These are phyloP conservation scores for Caerostris darwini DNA, from an alignment of 1,140 invertebrate genomes.

Conservation along the genomic window DNA sequence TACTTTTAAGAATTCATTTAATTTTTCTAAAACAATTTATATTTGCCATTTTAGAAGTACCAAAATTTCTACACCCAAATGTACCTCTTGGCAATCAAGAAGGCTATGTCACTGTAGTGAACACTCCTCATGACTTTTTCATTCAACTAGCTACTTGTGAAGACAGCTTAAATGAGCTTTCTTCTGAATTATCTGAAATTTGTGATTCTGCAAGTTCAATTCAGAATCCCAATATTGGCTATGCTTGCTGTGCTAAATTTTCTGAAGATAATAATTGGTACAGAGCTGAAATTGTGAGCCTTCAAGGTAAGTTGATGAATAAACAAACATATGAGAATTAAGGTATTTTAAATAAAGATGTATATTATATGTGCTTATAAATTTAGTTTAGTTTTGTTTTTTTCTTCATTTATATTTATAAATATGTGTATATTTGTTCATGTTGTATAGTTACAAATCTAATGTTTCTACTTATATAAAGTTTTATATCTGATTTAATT, in stretches of 20 bases:
- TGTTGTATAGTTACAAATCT: too few species aligned
- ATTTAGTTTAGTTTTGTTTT: too few species aligned
- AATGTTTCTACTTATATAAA: too few species aligned
- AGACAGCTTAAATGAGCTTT: conserved; percentile 43
- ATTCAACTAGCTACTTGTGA: conserved; percentile 53
- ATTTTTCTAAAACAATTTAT: neutral
- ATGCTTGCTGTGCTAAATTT: conserved; percentile 64
- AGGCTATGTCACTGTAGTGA: conserved; percentile 53
- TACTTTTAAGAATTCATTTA: too few species aligned
- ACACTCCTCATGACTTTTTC: conserved; percentile 58
- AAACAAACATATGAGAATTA: neutral
- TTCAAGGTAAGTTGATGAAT: conserved; percentile 3
- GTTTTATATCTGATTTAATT: too few species aligned
- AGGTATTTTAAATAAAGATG: too few species aligned
- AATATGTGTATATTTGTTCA: too few species aligned
- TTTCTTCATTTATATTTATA: too few species aligned
- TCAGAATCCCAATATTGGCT: conserved; percentile 18
- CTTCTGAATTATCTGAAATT: conserved; percentile 30
- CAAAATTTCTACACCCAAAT: conserved; percentile 48
- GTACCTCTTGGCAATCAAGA: conserved; percentile 59
- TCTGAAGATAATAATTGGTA: conserved; percentile 75
- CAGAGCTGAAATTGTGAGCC: conserved; percentile 61
- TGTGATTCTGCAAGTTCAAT: neutral
- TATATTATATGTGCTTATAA: too few species aligned
- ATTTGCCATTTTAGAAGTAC: neutral